phyloP scores from a whole-genome alignment of 2,888 invertebrate species.

The Eupelmus urozonus region DNA sequence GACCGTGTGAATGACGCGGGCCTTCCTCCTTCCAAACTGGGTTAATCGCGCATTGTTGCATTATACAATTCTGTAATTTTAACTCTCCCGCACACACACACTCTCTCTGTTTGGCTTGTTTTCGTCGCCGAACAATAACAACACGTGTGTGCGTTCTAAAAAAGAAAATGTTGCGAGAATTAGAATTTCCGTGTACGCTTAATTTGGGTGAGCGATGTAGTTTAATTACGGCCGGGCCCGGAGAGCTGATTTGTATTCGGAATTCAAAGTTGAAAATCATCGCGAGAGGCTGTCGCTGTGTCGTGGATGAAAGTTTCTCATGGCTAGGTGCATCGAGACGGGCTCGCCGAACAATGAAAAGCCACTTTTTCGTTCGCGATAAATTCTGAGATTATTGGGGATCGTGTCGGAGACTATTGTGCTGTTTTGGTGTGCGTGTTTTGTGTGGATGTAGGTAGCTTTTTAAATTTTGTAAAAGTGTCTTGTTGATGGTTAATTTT shows the following conservation, averaged over 20 bases:
- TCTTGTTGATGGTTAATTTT: too few species aligned
- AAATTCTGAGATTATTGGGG: too few species aligned
- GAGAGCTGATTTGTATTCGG: too few species aligned
- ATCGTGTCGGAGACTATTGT: too few species aligned
- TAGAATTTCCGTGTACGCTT: conserved; percentile 21
- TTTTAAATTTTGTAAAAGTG: too few species aligned
- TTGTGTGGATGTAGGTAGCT: too few species aligned
- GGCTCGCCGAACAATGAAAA: too few species aligned
- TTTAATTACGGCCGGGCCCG: not conserved
- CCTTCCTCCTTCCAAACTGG: conserved; percentile 27
- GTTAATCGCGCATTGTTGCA: conserved; percentile 55
- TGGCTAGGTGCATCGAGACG: too few species aligned
- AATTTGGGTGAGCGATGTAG: not conserved
- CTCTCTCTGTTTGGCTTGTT: not conserved
- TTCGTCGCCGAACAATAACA: conserved; percentile 9
- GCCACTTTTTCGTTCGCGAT: too few species aligned
- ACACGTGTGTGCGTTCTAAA: too few species aligned
- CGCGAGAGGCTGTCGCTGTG: not conserved
- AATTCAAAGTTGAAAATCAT: conserved; percentile 33
- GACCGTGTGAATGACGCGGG: not conserved
- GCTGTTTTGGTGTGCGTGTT: too few species aligned
- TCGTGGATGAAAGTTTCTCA: conserved; percentile 22
- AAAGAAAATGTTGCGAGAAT: conserved; percentile 10
- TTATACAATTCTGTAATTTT: conserved; percentile 43
- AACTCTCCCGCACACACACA: not conserved